These are phyloP conservation scores for Micropoecilia bifurca DNA, from an alignment of 2,797 vertebrate species.

Conservation along the genomic window DNA sequence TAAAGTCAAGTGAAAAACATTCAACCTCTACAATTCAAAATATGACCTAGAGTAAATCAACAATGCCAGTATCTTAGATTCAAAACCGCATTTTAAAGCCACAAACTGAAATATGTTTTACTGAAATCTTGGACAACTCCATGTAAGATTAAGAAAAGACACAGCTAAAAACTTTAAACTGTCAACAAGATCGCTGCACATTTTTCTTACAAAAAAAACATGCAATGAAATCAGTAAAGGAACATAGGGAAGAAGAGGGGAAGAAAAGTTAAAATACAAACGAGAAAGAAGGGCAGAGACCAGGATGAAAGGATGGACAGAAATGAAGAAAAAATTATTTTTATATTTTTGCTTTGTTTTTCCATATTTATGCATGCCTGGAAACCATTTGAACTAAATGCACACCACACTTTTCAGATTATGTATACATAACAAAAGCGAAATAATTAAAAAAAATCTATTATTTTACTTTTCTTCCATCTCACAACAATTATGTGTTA, in stretches of 20 bases:
- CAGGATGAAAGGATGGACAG: neutral
- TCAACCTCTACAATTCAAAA: neutral
- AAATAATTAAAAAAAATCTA: neutral
- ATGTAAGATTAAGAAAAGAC: neutral
- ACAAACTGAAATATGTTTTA: neutral
- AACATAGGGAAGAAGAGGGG: neutral
- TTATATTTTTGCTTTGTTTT: neutral
- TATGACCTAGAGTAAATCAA: neutral
- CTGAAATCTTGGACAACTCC: neutral
- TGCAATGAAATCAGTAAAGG: neutral
- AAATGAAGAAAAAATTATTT: neutral
- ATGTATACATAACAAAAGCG: neutral
- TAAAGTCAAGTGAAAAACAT: neutral
- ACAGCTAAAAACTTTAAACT: neutral
- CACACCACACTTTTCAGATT: neutral
- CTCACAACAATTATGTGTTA: neutral
- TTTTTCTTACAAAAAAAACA: neutral
- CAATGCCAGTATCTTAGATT: neutral
- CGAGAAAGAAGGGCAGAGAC: neutral
- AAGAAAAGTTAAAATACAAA: neutral
- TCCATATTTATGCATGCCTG: too few species aligned
- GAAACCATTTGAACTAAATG: neutral
- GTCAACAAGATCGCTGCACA: neutral
- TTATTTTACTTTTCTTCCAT: neutral
- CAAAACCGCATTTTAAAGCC: neutral